A percentile compares a stretch with the other conserved stretches of the same genome.
phyloP scores from a whole-genome alignment of 92 coral and sea anemone genomes.

The Scolanthus callimorphus region DNA sequence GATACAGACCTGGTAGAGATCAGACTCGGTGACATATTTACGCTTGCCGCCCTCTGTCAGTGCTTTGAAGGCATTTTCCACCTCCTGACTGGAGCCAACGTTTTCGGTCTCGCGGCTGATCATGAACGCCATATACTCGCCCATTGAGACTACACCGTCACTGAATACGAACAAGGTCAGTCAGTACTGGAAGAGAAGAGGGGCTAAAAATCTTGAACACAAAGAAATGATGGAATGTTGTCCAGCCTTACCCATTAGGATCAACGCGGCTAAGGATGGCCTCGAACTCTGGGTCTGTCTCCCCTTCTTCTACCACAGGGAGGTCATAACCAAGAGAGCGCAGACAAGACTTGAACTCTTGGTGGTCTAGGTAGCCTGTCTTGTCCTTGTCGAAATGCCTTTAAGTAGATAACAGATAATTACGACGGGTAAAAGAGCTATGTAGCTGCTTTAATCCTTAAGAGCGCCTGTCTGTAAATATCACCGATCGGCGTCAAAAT shows the following conservation, averaged over 20 bases:
- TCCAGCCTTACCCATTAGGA: constrained; percentile 98
- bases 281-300: constrained; percentile 89
- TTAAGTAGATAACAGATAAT: background rate
- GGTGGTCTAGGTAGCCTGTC: constrained; percentile 94
- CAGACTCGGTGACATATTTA: constrained; percentile 89
- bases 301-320: constrained; percentile 96
- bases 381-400: constrained; percentile 99
- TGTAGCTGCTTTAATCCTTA: too few species aligned
- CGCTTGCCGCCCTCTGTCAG: constrained; percentile 96
- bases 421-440: too few species aligned
- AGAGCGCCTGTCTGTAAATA: too few species aligned
- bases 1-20: constrained; percentile 84
- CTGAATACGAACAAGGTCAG: constrained; percentile 30
- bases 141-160: constrained; percentile 97
- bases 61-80: constrained; percentile 94
- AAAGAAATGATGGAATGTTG: too few species aligned
- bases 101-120: constrained; percentile 99
- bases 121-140: constrained; percentile 98
- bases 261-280: constrained; percentile 80
- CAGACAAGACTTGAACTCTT: constrained; percentile 97
- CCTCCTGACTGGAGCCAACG: constrained; percentile 98
- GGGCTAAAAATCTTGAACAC: too few species aligned
- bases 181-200: too few species aligned
- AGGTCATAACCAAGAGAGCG: constrained; percentile 98
- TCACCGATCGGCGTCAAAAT: too few species aligned